Conservation (phyloP, 2,113 vertebrate species). For the Nothocercus nigrocapillus region DNA sequence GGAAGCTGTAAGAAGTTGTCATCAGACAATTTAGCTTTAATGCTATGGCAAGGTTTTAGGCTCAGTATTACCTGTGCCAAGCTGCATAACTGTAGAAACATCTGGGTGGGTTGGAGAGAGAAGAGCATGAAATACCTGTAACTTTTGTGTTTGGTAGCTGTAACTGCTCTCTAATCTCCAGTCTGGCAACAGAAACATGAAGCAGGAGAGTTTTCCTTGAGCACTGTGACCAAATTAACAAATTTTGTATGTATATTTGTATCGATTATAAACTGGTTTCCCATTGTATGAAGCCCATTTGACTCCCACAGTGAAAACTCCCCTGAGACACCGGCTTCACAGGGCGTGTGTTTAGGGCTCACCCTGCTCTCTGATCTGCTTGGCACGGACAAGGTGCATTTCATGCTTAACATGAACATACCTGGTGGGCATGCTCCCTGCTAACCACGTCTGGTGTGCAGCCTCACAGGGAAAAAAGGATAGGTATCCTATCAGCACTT, state of each 20-base stretch:
- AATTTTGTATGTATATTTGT: background rate
- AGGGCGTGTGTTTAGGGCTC: background rate
- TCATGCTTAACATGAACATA: background rate
- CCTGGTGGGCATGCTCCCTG: background rate
- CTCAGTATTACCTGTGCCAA: background rate
- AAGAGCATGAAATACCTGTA: background rate
- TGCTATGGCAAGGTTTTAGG: background rate
- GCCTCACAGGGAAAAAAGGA: background rate
- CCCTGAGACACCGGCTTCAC: background rate
- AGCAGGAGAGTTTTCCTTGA: background rate
- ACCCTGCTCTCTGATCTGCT: background rate
- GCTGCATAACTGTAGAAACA: background rate
- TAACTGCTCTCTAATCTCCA: background rate
- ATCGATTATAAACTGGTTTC: background rate
- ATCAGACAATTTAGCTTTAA: background rate
- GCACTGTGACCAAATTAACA: background rate
- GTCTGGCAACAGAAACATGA: background rate
- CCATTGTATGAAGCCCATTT: background rate
- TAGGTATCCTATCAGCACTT: constrained; percentile 21
- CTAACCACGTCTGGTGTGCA: background rate
- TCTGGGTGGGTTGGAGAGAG: background rate
- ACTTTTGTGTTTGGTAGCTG: background rate
- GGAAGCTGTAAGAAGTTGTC: background rate
- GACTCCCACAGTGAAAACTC: background rate
- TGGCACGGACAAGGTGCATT: background rate